Percentiles rank a stretch among this genome's conserved stretches.
These are phyloP conservation scores for Sclerurus mexicanus DNA, from an alignment of 2,113 vertebrate species.

Conservation along the genomic window DNA sequence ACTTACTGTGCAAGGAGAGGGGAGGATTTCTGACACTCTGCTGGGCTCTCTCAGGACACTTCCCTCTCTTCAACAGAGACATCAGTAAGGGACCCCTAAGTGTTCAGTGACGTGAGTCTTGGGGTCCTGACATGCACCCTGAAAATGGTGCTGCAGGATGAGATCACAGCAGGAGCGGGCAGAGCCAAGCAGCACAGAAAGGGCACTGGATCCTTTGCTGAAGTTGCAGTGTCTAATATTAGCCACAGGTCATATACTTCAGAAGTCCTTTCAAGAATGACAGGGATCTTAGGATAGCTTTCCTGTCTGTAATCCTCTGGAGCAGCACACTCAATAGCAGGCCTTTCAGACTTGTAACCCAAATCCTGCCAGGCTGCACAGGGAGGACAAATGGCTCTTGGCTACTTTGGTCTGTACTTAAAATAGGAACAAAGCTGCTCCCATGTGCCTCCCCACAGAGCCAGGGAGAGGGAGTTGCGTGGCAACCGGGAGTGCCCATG, in stretches of 20 bases:
- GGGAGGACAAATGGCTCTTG: background rate
- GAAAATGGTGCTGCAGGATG: background rate
- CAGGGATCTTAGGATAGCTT: background rate
- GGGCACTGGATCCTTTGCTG: background rate
- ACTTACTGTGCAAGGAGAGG: background rate
- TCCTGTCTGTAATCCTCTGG: background rate
- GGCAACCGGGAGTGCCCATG: background rate
- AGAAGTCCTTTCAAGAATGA: constrained; percentile 9
- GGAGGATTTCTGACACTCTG: background rate
- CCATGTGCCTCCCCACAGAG: background rate
- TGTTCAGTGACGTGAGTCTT: background rate
- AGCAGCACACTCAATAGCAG: background rate
- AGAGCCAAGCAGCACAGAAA: background rate
- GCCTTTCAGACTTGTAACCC: background rate
- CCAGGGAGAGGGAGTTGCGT: background rate
- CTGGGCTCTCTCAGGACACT: background rate
- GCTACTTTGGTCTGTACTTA: background rate
- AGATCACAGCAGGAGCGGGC: background rate
- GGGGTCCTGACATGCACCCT: background rate
- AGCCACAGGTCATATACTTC: background rate
- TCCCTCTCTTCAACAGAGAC: background rate
- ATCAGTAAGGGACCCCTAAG: background rate
- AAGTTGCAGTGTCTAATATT: constrained; percentile 16
- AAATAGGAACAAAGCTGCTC: constrained; percentile 14
- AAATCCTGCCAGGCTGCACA: background rate